Evolutionary conservation across 2,797 vertebrate species (phyloP).

Genomic region (Anguilla pacifica): DNA sequence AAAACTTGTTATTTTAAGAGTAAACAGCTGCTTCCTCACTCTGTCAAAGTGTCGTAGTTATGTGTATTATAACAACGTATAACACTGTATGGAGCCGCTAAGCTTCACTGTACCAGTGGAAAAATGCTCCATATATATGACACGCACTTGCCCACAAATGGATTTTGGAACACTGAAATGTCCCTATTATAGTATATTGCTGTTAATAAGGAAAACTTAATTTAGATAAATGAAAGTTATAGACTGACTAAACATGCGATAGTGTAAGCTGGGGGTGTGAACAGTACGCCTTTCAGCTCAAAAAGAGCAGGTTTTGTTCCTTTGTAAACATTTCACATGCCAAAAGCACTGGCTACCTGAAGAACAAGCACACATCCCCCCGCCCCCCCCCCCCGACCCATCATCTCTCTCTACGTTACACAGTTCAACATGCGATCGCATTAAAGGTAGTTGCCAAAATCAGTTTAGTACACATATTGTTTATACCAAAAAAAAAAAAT

Average conservation of each 20-base stretch:
- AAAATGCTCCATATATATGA: neutral
- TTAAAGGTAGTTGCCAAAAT: neutral
- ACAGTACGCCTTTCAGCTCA: neutral
- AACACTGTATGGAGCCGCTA: neutral
- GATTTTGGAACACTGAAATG: neutral
- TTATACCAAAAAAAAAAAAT: neutral
- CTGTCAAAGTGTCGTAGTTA: neutral
- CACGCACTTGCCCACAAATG: neutral
- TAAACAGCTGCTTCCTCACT: neutral
- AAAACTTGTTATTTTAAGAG: neutral
- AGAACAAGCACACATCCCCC: neutral
- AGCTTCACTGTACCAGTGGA: neutral
- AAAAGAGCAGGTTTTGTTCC: neutral
- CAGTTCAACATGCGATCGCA: neutral
- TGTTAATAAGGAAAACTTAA: neutral
- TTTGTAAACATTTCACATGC: conserved; percentile 10
- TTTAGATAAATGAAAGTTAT: neutral
- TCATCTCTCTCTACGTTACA: neutral
- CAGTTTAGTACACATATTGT: neutral
- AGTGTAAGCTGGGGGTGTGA: neutral
- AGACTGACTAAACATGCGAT: neutral
- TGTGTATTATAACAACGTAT: neutral
- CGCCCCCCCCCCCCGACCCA: neutral
- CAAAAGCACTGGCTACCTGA: conserved; percentile 5
- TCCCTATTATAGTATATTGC: neutral